A percentile compares a stretch with the other conserved stretches of the same genome.
These are phyloP conservation scores for Tarsius wallacei DNA, from an alignment of 2,797 vertebrate species.

Conservation along the genomic window DNA sequence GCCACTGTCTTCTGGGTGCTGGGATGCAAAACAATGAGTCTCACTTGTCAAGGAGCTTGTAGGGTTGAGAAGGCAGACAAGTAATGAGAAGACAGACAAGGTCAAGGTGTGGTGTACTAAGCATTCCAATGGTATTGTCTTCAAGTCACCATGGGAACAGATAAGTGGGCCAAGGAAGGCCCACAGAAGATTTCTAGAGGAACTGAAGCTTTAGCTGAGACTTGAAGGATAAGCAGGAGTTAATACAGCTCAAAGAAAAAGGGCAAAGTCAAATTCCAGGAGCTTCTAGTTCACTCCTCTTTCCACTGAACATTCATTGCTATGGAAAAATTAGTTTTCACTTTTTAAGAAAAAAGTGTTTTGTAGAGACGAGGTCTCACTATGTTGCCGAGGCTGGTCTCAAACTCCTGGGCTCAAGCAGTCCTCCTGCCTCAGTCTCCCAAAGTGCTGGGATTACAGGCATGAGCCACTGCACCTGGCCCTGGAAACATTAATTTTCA, in stretches of 20 bases:
- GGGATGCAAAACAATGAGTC: not conserved
- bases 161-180: not conserved
- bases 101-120: too few relatives aligned
- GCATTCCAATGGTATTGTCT: rapidly evolving
- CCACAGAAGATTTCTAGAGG: not conserved
- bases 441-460: too few relatives aligned
- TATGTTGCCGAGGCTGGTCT: too few relatives aligned
- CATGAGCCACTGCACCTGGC: too few relatives aligned
- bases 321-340: not conserved
- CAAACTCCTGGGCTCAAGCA: too few relatives aligned
- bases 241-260: not conserved
- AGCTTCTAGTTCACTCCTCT: not conserved
- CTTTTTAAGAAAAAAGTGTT: too few relatives aligned
- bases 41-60: not conserved
- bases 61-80: not conserved
- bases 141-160: not conserved
- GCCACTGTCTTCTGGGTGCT: not conserved
- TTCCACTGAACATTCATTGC: not conserved
- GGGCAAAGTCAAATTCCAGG: not conserved
- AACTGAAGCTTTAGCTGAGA: not conserved
- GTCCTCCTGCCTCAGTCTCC: too few relatives aligned
- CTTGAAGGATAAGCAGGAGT: not conserved
- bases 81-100: too few relatives aligned
- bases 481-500: not conserved
- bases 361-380: too few relatives aligned